Percentiles rank a stretch among this genome's conserved stretches.
phyloP scores from a whole-genome alignment of 2,113 vertebrate genomes.

The Pycnonotus jocosus region DNA sequence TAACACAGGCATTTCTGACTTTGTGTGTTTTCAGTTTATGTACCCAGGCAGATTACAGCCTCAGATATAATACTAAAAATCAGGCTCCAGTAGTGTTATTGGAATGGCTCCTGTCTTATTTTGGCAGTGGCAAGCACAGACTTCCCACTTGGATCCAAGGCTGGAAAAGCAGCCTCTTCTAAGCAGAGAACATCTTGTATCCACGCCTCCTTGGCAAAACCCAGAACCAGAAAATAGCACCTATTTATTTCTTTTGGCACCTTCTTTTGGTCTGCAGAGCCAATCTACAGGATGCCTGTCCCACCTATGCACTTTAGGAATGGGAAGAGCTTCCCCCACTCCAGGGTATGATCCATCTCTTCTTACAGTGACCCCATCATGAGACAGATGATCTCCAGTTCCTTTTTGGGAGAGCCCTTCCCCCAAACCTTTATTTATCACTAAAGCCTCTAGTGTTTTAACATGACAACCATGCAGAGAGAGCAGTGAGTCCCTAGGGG shows the following conservation, averaged over 20 bases:
- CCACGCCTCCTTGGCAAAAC: background rate
- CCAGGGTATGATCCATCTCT: background rate
- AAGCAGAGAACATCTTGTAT: background rate
- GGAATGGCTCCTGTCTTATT: conserved; percentile 25
- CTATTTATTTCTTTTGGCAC: background rate
- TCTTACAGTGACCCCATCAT: background rate
- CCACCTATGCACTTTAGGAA: background rate
- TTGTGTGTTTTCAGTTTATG: background rate
- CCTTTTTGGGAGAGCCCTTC: background rate
- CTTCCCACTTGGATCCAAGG: background rate
- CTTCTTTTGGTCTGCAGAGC: background rate
- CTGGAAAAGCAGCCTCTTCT: background rate
- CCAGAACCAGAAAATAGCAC: background rate
- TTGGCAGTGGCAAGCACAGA: background rate
- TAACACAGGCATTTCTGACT: background rate
- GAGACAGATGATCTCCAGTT: background rate
- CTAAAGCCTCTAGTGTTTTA: background rate
- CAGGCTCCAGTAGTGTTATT: background rate
- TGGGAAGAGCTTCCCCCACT: background rate
- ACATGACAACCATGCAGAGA: background rate
- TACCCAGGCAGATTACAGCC: background rate
- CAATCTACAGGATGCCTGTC: background rate
- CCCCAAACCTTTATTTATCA: background rate
- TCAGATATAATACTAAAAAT: background rate
- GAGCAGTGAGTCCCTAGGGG: background rate